Conservation (phyloP, 2,797 vertebrate genomes). For the Halcyon chelicuti region DNA sequence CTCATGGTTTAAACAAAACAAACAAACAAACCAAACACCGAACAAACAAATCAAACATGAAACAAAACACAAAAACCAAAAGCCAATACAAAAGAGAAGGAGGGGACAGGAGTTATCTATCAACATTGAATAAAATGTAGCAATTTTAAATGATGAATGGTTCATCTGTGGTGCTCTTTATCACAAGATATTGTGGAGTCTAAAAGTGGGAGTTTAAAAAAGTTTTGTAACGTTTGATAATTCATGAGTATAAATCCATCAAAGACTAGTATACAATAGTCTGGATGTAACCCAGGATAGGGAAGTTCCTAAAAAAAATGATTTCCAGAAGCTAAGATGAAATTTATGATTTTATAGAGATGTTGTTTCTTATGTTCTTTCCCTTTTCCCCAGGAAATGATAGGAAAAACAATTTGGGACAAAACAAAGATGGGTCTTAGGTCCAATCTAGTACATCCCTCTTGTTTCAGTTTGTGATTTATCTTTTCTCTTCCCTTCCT, state of each 20-base stretch:
- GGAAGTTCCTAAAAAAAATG: background rate
- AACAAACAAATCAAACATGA: too few species aligned
- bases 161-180: background rate
- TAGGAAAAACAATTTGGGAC: background rate
- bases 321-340: background rate
- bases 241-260: background rate
- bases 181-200: background rate
- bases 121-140: background rate
- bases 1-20: too few species aligned
- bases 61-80: too few species aligned
- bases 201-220: background rate
- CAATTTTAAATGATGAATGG: background rate
- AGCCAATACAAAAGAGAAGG: too few species aligned
- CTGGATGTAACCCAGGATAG: background rate
- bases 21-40: too few species aligned
- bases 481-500: fast-evolving
- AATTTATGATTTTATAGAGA: background rate
- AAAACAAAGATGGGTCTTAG: background rate
- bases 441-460: background rate
- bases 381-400: background rate
- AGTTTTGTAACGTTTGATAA: background rate
- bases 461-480: background rate
- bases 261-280: background rate
- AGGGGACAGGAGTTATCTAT: background rate
- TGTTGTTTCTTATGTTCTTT: background rate